Evolutionary conservation across 2,113 vertebrate species (phyloP).

Genomic region (Delphinus delphis): DNA sequence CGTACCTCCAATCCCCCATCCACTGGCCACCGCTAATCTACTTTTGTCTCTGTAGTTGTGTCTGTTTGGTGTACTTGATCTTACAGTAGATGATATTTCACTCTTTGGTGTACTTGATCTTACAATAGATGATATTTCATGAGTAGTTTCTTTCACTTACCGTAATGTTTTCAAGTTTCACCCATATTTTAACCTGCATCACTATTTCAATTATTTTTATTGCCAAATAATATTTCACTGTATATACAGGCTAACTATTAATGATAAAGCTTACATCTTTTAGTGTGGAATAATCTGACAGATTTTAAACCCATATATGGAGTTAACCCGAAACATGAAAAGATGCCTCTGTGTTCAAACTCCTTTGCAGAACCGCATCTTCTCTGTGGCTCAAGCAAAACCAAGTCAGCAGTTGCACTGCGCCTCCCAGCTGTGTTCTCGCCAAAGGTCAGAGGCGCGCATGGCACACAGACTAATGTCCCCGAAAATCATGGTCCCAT

Average conservation of each 20-base stretch:
- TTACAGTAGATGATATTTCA: too few species aligned
- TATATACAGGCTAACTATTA: not conserved
- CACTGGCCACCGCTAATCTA: too few species aligned
- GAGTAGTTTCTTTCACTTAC: too few species aligned
- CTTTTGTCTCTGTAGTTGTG: too few species aligned
- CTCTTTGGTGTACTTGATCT: too few species aligned
- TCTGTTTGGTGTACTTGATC: too few species aligned
- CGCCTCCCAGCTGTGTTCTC: constrained; percentile 51
- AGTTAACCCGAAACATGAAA: constrained; percentile 45
- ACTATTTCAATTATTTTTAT: too few species aligned
- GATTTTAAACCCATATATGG: constrained; percentile 40
- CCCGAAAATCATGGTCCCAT: constrained; percentile 74
- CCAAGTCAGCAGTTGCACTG: constrained; percentile 55
- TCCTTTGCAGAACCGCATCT: constrained; percentile 21
- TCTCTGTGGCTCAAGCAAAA: constrained; percentile 56
- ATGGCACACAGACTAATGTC: constrained; percentile 76
- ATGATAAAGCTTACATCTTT: constrained; percentile 34
- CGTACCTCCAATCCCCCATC: too few species aligned
- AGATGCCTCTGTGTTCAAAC: constrained; percentile 45
- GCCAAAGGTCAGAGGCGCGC: constrained; percentile 65
- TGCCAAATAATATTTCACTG: too few species aligned
- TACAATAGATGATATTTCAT: too few species aligned
- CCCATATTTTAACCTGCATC: too few species aligned
- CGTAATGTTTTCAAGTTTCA: too few species aligned
- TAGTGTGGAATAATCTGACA: constrained; percentile 2